Percentiles rank a stretch among this genome's conserved stretches.
phyloP scores from a whole-genome alignment of 1,140 invertebrate genomes.

The Gonioctena quinquepunctata region DNA sequence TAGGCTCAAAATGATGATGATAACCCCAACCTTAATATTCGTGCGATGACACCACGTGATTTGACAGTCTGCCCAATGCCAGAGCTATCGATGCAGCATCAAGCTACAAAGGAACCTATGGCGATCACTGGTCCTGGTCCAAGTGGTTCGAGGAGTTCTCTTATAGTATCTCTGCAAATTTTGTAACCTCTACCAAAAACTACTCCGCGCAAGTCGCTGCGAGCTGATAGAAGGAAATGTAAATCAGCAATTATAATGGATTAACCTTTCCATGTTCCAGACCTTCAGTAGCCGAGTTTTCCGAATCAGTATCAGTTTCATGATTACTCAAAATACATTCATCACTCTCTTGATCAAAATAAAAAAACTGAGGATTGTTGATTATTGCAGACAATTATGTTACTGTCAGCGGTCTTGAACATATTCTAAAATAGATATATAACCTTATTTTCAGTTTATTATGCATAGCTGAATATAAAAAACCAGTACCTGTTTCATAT shows the following conservation, averaged over 20 bases:
- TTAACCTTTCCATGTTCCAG: not conserved
- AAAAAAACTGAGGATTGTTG: not conserved
- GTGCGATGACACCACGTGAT: not conserved
- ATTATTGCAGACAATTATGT: not conserved
- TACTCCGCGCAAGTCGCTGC: not conserved
- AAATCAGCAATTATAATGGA: not conserved
- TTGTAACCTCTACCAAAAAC: conserved; percentile 1
- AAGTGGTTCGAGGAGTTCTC: not conserved
- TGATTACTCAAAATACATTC: not conserved
- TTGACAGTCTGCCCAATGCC: not conserved
- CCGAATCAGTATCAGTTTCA: not conserved
- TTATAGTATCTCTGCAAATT: not conserved
- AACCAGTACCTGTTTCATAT: no score
- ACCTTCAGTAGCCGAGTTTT: not conserved
- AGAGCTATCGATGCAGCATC: not conserved
- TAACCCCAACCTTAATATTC: not conserved
- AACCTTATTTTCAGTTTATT: not conserved
- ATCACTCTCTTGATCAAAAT: not conserved
- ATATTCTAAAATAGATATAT: not conserved
- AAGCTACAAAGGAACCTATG: not conserved
- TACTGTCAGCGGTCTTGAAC: not conserved
- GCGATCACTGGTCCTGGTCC: not conserved
- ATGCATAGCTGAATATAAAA: not conserved
- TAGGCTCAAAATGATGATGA: not conserved
- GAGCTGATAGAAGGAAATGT: not conserved